Evolutionary conservation across 2,888 invertebrate genomes (phyloP).

Genomic region (Anodontia alba): DNA sequence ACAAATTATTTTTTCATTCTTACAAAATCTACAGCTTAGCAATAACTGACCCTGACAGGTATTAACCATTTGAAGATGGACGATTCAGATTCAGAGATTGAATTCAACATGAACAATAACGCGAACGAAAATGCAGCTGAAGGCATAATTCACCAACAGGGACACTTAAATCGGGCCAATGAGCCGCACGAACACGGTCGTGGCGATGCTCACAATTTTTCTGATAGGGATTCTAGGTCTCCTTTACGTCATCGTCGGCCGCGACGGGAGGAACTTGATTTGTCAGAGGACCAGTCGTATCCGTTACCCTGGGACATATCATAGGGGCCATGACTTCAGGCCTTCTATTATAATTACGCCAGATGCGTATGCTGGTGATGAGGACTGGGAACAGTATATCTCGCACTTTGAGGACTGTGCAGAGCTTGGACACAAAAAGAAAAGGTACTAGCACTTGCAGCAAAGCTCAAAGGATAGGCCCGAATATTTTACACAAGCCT

Average conservation of each 20-base stretch:
- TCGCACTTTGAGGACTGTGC: conserved; percentile 31
- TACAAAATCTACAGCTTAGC: neutral
- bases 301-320: neutral
- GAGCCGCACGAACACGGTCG: neutral
- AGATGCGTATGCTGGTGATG: conserved; percentile 25
- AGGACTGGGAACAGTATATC: conserved; percentile 37
- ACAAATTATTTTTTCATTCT: too few species aligned
- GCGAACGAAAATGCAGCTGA: neutral
- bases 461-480: conserved; percentile 23
- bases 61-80: neutral
- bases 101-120: conserved; percentile 27
- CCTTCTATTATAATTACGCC: conserved; percentile 10
- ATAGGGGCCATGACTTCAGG: neutral
- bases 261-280: neutral
- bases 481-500: conserved; percentile 19
- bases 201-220: neutral
- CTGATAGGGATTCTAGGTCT: neutral
- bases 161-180: too few species aligned
- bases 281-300: neutral
- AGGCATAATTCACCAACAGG: neutral
- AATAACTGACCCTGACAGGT: too few species aligned
- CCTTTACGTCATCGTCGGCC: neutral
- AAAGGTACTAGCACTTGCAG: conserved; percentile 14
- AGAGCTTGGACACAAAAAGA: conserved; percentile 27
- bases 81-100: conserved; percentile 25